These are phyloP conservation scores for Drosophila tropicalis DNA, from an alignment of 1,140 invertebrate species.

Conservation along the genomic window DNA sequence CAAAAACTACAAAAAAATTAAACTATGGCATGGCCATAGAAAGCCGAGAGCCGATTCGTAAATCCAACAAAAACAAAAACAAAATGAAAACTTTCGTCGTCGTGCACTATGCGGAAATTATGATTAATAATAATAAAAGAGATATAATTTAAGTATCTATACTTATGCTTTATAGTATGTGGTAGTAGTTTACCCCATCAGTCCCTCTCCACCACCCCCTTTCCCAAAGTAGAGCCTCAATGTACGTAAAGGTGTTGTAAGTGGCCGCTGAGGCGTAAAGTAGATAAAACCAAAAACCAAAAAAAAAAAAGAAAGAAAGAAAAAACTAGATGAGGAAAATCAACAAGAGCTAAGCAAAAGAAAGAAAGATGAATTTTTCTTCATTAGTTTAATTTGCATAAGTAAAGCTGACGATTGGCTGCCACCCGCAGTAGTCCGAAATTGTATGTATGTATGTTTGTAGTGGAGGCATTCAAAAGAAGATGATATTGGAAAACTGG, in stretches of 20 bases:
- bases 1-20: constrained; percentile 25
- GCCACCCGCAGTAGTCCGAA: constrained; percentile 37
- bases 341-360: not conserved
- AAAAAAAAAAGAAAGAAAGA: too few relatives aligned
- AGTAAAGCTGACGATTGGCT: constrained; percentile 43
- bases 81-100: constrained; percentile 64
- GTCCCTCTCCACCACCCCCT: too few relatives aligned
- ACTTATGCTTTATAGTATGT: not conserved
- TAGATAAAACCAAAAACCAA: constrained; percentile 2
- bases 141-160: constrained; percentile 27
- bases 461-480: not conserved
- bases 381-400: constrained; percentile 77
- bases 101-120: constrained; percentile 74
- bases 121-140: constrained; percentile 73
- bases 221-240: not conserved
- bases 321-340: not conserved
- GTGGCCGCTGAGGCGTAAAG: constrained; percentile 65
- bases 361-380: constrained; percentile 54
- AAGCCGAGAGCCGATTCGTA: constrained; percentile 55
- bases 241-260: constrained; percentile 15
- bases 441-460: too few relatives aligned
- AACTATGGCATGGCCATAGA: constrained; percentile 31
- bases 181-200: too few relatives aligned
- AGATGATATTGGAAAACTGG: constrained; percentile 5
- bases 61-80: not conserved